Evolutionary conservation across 2,888 invertebrate genomes (phyloP).

Genomic region (Melipona beecheii): DNA sequence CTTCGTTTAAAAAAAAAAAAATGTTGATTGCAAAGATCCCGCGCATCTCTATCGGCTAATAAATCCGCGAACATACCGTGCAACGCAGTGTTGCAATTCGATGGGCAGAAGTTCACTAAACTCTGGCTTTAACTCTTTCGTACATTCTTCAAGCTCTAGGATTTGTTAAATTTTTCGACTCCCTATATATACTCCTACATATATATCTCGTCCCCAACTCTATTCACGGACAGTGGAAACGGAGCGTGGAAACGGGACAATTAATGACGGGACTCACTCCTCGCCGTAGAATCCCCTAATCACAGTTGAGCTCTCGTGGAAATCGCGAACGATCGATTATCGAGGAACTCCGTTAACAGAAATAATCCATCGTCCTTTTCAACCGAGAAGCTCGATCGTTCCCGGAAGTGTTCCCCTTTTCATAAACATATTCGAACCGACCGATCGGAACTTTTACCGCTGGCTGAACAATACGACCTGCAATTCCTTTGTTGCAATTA

Average conservation of each 20-base stretch:
- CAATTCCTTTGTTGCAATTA: too few relatives aligned
- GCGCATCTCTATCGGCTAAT: too few relatives aligned
- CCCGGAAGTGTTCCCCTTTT: too few relatives aligned
- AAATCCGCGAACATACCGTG: too few relatives aligned
- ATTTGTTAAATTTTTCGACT: constrained; percentile 8
- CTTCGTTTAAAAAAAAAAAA: too few relatives aligned
- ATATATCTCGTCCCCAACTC: constrained; percentile 9
- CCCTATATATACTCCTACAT: too few relatives aligned
- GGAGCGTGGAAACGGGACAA: background rate
- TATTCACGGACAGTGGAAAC: background rate
- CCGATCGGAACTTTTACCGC: too few relatives aligned
- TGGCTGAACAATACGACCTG: background rate
- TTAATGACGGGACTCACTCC: background rate
- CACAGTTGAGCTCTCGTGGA: background rate
- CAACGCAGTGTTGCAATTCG: too few relatives aligned
- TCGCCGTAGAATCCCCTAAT: background rate
- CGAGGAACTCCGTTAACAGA: background rate
- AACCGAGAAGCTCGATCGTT: too few relatives aligned
- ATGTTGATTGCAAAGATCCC: too few relatives aligned
- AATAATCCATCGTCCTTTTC: constrained; percentile 4
- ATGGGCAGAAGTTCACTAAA: background rate
- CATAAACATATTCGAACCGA: too few relatives aligned
- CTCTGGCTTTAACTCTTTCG: background rate
- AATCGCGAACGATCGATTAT: constrained; percentile 15
- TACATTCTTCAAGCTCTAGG: background rate